Conservation (phyloP, 2,113 vertebrate genomes). For the Sorex araneus region DNA sequence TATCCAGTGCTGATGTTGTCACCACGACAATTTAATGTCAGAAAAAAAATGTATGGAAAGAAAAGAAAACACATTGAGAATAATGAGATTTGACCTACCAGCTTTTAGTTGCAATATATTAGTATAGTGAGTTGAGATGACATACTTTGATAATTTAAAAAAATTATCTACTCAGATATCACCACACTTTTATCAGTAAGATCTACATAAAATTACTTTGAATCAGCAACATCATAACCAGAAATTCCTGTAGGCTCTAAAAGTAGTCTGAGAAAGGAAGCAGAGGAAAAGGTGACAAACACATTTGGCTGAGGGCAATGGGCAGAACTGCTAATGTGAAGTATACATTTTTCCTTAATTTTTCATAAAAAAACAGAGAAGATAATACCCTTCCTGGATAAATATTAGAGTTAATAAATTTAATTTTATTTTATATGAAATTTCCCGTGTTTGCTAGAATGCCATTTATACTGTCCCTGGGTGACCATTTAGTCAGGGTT, state of each 20-base stretch:
- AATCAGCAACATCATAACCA: constrained; percentile 53
- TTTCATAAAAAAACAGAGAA: neutral
- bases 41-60: too few species aligned
- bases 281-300: neutral
- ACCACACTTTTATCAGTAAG: constrained; percentile 49
- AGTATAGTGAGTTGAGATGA: constrained; percentile 26
- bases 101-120: constrained; percentile 44
- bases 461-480: neutral
- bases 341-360: neutral
- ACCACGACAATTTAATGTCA: too few species aligned
- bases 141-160: constrained; percentile 68
- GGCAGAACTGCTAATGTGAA: neutral
- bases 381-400: neutral
- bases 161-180: constrained; percentile 54
- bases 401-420: neutral
- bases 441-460: neutral
- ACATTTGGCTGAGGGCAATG: neutral
- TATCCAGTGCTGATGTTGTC: too few species aligned
- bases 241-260: neutral
- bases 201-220: constrained; percentile 29
- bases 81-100: constrained; percentile 31
- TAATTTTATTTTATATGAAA: constrained; percentile 24
- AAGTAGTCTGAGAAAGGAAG: neutral
- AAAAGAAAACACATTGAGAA: constrained; percentile 50
- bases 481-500: neutral